These are phyloP conservation scores for Drosophila cracens DNA, from an alignment of 2,888 invertebrate species.

Conservation along the genomic window DNA sequence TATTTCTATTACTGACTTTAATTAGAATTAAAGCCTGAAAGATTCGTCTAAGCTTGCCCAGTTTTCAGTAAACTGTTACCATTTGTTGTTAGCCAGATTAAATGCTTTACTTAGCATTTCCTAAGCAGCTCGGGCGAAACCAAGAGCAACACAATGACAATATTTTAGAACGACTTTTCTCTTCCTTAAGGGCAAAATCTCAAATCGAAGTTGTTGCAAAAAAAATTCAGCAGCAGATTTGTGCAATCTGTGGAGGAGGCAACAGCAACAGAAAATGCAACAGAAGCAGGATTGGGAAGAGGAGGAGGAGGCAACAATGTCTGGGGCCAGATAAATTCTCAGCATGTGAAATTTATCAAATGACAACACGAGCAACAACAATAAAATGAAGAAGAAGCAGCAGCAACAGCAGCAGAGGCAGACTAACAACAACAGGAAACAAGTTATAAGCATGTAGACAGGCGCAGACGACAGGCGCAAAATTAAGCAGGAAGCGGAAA, in stretches of 20 bases:
- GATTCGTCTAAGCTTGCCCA: no score
- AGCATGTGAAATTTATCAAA: slow-evolving; percentile 77
- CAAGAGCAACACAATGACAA: slow-evolving; percentile 7
- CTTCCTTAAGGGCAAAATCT: slow-evolving; percentile 18
- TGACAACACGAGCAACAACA: slow-evolving; percentile 56
- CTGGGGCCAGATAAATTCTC: slow-evolving; percentile 66
- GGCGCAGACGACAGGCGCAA: slow-evolving; percentile 73
- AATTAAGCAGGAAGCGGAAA: slow-evolving; percentile 71
- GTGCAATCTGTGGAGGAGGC: slow-evolving; percentile 39
- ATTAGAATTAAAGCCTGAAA: background rate
- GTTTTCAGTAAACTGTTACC: background rate
- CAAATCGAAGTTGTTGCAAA: slow-evolving; percentile 44
- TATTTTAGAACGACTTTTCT: slow-evolving; percentile 13
- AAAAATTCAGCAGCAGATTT: slow-evolving; percentile 53
- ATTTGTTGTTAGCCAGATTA: background rate
- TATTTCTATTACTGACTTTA: background rate
- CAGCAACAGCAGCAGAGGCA: slow-evolving; percentile 3
- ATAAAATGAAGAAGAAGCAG: slow-evolving; percentile 10
- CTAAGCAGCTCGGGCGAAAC: slow-evolving; percentile 2
- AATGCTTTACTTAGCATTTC: slow-evolving; percentile 6
- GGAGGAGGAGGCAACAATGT: slow-evolving; percentile 34
- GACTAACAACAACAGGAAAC: slow-evolving; percentile 64
- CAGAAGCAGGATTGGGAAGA: background rate
- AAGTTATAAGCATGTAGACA: slow-evolving; percentile 81
- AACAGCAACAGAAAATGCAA: slow-evolving; percentile 2